Evolutionary conservation across 2,113 vertebrate genomes (phyloP).

Genomic region (Brachypodius melanocephalos): DNA sequence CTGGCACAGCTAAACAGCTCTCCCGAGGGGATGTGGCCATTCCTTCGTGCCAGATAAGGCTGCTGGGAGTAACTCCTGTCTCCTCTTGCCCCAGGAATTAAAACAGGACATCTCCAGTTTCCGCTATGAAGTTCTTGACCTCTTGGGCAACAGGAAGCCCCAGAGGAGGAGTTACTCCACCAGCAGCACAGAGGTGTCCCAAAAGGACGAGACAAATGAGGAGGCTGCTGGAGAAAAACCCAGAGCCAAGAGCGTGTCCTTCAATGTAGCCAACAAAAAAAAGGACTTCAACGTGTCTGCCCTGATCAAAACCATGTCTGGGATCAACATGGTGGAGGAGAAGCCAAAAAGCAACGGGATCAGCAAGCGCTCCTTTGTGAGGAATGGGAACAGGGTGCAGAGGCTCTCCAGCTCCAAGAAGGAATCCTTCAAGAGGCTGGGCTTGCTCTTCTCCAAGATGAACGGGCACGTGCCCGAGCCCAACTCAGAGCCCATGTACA

Average conservation of each 20-base stretch:
- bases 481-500: slow-evolving; percentile 81
- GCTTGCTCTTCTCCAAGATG: slow-evolving; percentile 90
- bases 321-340: slow-evolving; percentile 75
- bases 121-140: slow-evolving; percentile 93
- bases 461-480: slow-evolving; percentile 82
- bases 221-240: slow-evolving; percentile 70
- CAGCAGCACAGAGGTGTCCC: slow-evolving; percentile 84
- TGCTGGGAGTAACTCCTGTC: not conserved
- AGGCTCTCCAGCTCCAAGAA: slow-evolving; percentile 81
- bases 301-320: slow-evolving; percentile 86
- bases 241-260: slow-evolving; percentile 78
- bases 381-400: slow-evolving; percentile 80
- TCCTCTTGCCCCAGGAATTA: slow-evolving; percentile 80
- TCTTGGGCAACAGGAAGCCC: slow-evolving; percentile 91
- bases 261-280: slow-evolving; percentile 74
- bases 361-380: slow-evolving; percentile 78
- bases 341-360: slow-evolving; percentile 91
- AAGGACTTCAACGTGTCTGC: slow-evolving; percentile 82
- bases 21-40: not conserved
- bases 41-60: not conserved
- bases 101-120: slow-evolving; percentile 99
- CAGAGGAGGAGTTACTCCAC: slow-evolving; percentile 88
- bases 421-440: slow-evolving; percentile 90
- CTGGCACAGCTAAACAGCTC: not conserved
- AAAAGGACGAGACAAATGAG: slow-evolving; percentile 82